Conservation (phyloP, 2,888 invertebrate species). For the Linnaemya tessellans region DNA sequence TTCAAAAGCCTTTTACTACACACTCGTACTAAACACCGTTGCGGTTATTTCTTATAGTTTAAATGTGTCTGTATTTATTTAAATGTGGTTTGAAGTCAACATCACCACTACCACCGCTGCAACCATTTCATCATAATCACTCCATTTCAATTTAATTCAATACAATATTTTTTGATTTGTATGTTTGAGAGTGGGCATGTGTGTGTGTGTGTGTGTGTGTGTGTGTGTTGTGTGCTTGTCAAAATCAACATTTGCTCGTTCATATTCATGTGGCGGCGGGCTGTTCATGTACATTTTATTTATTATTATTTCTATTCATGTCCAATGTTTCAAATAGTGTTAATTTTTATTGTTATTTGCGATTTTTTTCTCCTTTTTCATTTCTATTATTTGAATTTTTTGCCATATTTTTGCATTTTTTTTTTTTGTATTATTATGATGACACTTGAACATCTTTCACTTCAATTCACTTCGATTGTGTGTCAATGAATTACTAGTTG, state of each 20-base stretch:
- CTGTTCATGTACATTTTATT: constrained; percentile 17
- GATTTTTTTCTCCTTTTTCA: constrained; percentile 38
- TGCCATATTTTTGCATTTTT: constrained; percentile 18
- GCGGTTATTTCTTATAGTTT: constrained; percentile 40
- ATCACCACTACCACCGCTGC: constrained; percentile 29
- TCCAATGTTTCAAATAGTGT: constrained; percentile 54
- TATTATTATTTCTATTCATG: constrained; percentile 50
- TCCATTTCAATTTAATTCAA: constrained; percentile 27
- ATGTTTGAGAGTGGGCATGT: background rate
- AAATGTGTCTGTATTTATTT: constrained; percentile 4
- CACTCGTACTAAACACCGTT: constrained; percentile 27
- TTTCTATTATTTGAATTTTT: constrained; percentile 25
- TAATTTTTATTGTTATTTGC: constrained; percentile 48
- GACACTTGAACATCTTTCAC: constrained; percentile 71
- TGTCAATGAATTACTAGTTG: constrained; percentile 56
- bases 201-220: constrained; percentile 7
- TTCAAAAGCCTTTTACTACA: background rate
- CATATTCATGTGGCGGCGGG: constrained; percentile 12
- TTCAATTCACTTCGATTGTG: constrained; percentile 59
- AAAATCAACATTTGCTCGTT: constrained; percentile 37
- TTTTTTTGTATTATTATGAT: constrained; percentile 45
- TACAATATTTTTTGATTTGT: constrained; percentile 67
- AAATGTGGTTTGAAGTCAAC: constrained; percentile 47
- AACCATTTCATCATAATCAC: constrained; percentile 33
- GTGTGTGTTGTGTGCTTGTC: constrained; percentile 24